phyloP scores from a whole-genome alignment of 2,888 invertebrate species.

The Cremastinae sp. region DNA sequence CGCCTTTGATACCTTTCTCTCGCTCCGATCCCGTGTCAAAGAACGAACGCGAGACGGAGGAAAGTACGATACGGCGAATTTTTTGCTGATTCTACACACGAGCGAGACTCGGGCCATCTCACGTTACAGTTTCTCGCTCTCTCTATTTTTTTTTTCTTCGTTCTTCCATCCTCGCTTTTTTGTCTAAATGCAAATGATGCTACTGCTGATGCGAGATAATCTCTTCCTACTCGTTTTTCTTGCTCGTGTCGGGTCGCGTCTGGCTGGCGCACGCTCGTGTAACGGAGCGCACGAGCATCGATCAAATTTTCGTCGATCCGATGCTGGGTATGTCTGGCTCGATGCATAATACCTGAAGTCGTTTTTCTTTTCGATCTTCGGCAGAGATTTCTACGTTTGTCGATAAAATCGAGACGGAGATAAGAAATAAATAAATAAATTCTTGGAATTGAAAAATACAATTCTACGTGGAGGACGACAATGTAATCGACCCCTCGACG shows the following conservation, averaged over 20 bases:
- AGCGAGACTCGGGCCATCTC: conserved; percentile 33
- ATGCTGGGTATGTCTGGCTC: too few relatives aligned
- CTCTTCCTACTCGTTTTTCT: not conserved
- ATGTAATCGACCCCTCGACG: too few relatives aligned
- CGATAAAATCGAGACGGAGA: too few relatives aligned
- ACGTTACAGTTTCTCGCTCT: conserved; percentile 36
- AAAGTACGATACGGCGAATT: conserved; percentile 34
- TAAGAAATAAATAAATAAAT: too few relatives aligned
- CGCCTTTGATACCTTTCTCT: conserved; percentile 38
- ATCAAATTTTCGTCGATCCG: too few relatives aligned
- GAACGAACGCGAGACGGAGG: not conserved
- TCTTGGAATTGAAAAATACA: too few relatives aligned
- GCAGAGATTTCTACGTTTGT: too few relatives aligned
- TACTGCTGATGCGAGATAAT: conserved; percentile 38
- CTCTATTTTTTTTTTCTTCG: not conserved
- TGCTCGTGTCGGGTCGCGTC: not conserved
- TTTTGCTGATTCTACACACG: conserved; percentile 52
- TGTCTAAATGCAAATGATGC: conserved; percentile 41
- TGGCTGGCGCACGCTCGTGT: not conserved
- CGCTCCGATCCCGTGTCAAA: conserved; percentile 6
- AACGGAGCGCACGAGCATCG: conserved; percentile 22
- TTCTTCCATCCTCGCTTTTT: not conserved
- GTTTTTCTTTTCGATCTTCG: too few relatives aligned
- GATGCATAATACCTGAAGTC: too few relatives aligned
- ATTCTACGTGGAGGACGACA: too few relatives aligned